phyloP scores from a whole-genome alignment of 2,113 vertebrate genomes.

The Pedetes capensis region DNA sequence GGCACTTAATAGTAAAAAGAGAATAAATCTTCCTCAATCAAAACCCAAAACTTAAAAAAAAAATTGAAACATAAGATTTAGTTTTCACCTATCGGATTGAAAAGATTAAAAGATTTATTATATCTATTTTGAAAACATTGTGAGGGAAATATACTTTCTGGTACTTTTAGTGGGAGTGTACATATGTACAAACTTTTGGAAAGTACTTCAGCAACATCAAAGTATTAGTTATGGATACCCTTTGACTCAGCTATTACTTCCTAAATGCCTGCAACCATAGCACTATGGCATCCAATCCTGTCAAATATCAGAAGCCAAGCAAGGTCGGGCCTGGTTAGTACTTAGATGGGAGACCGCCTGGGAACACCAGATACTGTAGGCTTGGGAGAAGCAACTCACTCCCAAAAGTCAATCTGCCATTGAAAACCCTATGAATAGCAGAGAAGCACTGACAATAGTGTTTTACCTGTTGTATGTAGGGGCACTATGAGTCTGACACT shows the following conservation, averaged over 20 bases:
- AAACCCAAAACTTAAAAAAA: neutral
- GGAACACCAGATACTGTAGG: no score
- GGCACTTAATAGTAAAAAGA: neutral
- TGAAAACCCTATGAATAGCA: no score
- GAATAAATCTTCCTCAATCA: neutral
- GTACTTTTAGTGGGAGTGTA: neutral
- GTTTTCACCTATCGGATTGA: neutral
- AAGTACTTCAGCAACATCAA: neutral
- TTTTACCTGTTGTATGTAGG: no score
- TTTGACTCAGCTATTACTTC: neutral
- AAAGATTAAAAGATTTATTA: neutral
- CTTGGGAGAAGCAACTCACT: no score
- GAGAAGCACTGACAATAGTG: no score
- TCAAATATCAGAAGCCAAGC: no score
- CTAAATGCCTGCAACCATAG: no score
- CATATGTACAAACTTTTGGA: neutral
- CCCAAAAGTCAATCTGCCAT: no score
- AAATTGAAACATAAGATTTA: neutral
- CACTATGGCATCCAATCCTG: no score
- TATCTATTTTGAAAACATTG: neutral
- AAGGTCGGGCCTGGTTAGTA: no score
- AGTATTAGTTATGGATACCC: neutral
- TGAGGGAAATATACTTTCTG: neutral
- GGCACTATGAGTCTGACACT: no score
- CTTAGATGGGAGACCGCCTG: no score